Percentiles rank a stretch among this genome's conserved stretches.
Conservation (phyloP, 2,888 invertebrate species). For the Agonopterix subpropinquella region DNA sequence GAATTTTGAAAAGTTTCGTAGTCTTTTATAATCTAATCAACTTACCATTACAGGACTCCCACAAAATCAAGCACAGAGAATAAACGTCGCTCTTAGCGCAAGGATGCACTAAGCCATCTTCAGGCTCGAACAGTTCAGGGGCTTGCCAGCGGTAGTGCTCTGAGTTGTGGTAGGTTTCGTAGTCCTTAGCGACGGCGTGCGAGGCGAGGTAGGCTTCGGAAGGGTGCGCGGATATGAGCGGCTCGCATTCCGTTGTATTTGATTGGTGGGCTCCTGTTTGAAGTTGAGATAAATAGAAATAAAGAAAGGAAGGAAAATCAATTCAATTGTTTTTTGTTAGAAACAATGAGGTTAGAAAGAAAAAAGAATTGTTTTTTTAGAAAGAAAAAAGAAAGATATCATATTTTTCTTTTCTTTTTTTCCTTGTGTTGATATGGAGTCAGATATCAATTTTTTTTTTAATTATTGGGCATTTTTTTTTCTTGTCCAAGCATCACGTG, state of each 20-base stretch:
- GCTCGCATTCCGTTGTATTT: constrained; percentile 40
- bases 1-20: constrained; percentile 34
- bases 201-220: constrained; percentile 44
- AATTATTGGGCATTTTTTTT: too few species aligned
- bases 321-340: too few species aligned
- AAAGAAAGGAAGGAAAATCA: too few species aligned
- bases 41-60: constrained; percentile 68
- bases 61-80: constrained; percentile 53
- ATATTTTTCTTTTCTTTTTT: too few species aligned
- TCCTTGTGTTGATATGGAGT: too few species aligned
- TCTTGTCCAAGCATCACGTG: too few species aligned
- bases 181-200: constrained; percentile 39
- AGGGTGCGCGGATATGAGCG: constrained; percentile 44
- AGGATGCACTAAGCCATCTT: constrained; percentile 43
- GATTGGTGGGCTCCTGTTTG: constrained; percentile 36
- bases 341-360: too few species aligned
- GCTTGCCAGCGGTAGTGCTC: constrained; percentile 59
- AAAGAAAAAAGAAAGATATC: too few species aligned
- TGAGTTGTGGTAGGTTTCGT: constrained; percentile 31
- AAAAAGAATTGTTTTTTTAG: too few species aligned
- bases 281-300: background rate
- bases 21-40: constrained; percentile 18
- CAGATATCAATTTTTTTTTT: too few species aligned
- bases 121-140: constrained; percentile 57
- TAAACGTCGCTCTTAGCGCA: constrained; percentile 62